Evolutionary conservation across 2,888 invertebrate genomes (phyloP), one percentile per base, ranked within the genome.

Genomic region (Neocrepidodera transversa): DNA sequence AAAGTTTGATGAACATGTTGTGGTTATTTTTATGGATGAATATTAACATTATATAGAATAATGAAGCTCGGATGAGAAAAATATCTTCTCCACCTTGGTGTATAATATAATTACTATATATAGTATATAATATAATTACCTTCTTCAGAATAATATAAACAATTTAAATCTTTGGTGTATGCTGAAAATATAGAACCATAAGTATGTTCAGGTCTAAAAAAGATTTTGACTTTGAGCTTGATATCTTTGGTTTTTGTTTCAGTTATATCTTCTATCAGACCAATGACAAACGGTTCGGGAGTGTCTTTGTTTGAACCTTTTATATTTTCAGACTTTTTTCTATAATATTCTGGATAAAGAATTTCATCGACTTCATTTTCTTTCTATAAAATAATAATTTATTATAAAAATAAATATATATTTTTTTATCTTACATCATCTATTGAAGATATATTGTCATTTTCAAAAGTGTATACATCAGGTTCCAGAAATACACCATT

Each of bases 141-240:
- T 81, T 92, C 90, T 10, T 90, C 85, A 58, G 87, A 88, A 88
- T 91, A 93, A 76, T 89, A 93, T 0, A 93, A 76, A 58, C 88
- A 78, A 74, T 92, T 92, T 10, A 91, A 77, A 73, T 92, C 91
- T 48, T 85, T 82, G 62, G 87, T 84, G 62, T 87, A 83, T 0
- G 85, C 83, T 11, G 82, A 74, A 49, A 78, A 71, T 17, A 81
- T 76, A 48, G 86, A 83, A 63, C 84, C 84, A 63, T 84, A 84
- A 0, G 90, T 91, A 74, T 92, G 87, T 77, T 91, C 91, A 0
- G 92, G 89, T 58, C 93, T 84, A 71, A 86, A 91, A 71, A 92
- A 82, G 66, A 91, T 85, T 66, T 85, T 83, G 0, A 92, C 86
- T 74, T 81, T 84, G 1, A 92, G 77, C 65, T 83, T 84, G 45